These are phyloP conservation scores for Mirza zaza DNA, from an alignment of 2,113 vertebrate species.

Conservation along the genomic window DNA sequence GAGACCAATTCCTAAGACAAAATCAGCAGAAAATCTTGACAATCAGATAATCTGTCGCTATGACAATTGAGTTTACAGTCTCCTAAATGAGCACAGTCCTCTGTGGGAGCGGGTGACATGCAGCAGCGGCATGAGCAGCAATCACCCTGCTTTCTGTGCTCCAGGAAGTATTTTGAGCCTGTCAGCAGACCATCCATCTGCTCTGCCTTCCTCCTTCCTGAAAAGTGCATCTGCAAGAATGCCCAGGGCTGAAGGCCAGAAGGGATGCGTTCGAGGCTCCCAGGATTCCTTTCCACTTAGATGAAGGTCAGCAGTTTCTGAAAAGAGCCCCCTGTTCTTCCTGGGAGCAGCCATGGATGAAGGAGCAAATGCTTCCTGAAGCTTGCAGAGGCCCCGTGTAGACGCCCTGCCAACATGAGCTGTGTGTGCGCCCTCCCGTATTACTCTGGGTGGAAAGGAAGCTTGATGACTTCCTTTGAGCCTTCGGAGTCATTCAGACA, in stretches of 20 bases:
- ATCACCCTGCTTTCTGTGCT: slow-evolving; percentile 41
- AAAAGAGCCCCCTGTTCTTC: neutral
- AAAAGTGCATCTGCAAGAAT: slow-evolving; percentile 1
- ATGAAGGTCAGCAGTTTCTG: neutral
- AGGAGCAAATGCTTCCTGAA: neutral
- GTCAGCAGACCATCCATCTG: slow-evolving; percentile 53
- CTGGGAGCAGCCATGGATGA: neutral
- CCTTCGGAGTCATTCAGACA: neutral
- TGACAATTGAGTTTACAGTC: slow-evolving; percentile 70
- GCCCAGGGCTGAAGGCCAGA: slow-evolving; percentile 17
- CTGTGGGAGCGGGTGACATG: neutral
- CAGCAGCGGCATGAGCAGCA: neutral
- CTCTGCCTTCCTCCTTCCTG: neutral
- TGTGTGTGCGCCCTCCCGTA: fast-evolving
- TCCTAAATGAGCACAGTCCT: slow-evolving; percentile 46
- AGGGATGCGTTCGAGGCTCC: neutral
- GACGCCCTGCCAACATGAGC: neutral
- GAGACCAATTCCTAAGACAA: neutral
- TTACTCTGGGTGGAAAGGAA: neutral
- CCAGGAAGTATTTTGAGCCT: slow-evolving; percentile 30
- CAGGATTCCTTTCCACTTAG: neutral
- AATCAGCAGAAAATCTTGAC: slow-evolving; percentile 53
- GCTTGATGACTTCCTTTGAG: neutral
- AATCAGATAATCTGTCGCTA: slow-evolving; percentile 53
- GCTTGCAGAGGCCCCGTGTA: neutral